Evolutionary conservation across 2,888 invertebrate species (phyloP).

Genomic region (Morpho deidamia): DNA sequence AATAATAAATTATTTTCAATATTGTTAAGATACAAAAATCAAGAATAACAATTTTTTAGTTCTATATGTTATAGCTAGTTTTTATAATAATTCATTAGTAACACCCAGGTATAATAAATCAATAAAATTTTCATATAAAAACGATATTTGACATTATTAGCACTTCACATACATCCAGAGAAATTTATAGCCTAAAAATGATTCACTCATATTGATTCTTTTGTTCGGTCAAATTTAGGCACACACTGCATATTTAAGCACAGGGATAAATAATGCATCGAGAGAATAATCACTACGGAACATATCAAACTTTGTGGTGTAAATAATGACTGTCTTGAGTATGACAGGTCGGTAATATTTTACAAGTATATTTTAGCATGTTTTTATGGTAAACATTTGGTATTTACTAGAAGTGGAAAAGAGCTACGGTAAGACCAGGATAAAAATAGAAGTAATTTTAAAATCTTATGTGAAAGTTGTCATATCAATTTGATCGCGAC

Average conservation of each 20-base stretch:
- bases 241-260: constrained; percentile 9
- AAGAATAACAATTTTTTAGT: no score
- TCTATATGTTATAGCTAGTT: no score
- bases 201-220: constrained; percentile 25
- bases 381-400: constrained; percentile 18
- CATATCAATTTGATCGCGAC: constrained; percentile 63
- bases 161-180: background rate
- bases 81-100: no score
- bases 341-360: constrained; percentile 7
- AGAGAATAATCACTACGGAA: constrained; percentile 8
- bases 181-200: constrained; percentile 8
- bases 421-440: constrained; percentile 47
- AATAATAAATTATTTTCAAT: no score
- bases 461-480: constrained; percentile 71
- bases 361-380: constrained; percentile 1
- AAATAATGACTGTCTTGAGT: constrained; percentile 19
- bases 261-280: constrained; percentile 9
- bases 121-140: no score
- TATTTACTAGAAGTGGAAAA: constrained; percentile 34
- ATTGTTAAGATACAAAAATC: no score
- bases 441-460: constrained; percentile 66
- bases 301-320: constrained; percentile 14
- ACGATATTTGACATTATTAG: background rate
- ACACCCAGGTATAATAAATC: no score
- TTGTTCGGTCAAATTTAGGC: constrained; percentile 40